Base-by-base conservation (phyloP, 1,140 invertebrate genomes). In the Hormaphis cornu region DNA sequence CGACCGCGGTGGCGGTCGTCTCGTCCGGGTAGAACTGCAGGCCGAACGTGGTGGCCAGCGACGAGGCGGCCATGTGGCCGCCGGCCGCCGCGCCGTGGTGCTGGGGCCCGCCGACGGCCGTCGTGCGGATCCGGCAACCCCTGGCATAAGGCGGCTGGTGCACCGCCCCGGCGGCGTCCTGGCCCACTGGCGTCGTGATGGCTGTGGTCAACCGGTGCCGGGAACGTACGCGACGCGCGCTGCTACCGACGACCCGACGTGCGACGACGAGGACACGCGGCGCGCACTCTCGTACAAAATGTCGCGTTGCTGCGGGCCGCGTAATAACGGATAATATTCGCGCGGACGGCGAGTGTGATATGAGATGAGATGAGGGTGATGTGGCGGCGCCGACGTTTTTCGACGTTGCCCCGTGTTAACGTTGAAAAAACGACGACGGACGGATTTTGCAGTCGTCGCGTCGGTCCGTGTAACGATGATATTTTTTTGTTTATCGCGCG, bases 161-260 rank as follows among this genome's bases (percentile, higher is more conserved):
- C 72, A 70, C 71, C 63, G 72, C 71, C 71, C 69, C 63, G 61
- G 69, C 56, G 40, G 71, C 59, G 28, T 73, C 72, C 69, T 73
- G 72, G 61, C 72, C 70, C 56, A 73, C 72, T 22, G 73, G 73
- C 73, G 73, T 73, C 73, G 73, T 73, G 70, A 59, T 73, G 73
- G 70, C 73, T 59, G 70, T 66, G 48, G 48, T 58, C 42, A 56
- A 48, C 50, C 54, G 52, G 53, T 42, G 54, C 69, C 26, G 40
- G 28, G 53, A 48, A 56, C 33, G 54, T 46, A 24, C 35, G 40
- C 37, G 30, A 7, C 37, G 18, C 16, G 7, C 4, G 28, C 56
- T 40, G 37, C 16, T 37, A 14, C 56, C 24, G 24, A 26, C 16
- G 58, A 24, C 24, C 22, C 58, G 20, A 44, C 7, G 4, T 12